Evolutionary conservation across 2,113 vertebrate species (phyloP), one percentile per base, ranked within the genome.

Genomic region (Ailurus styani): DNA sequence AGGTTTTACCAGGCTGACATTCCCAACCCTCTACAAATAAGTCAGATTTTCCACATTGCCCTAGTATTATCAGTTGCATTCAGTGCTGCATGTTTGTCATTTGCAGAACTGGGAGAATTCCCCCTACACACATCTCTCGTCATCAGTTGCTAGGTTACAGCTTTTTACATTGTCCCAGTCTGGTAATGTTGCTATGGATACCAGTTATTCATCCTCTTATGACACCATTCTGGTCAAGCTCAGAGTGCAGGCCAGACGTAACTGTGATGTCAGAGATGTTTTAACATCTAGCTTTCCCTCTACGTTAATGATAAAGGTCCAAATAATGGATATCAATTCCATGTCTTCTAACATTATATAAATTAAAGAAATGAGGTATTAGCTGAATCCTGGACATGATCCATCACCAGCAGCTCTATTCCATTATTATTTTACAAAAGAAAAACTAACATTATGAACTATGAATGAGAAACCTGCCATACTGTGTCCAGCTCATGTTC

Each of bases 121-220:
- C 95, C 97, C 60, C 23, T 93, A 34, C 54, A 92, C 57, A 91
- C 55, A 96, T 87, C 89, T 93, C 81, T 97, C 68, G 10, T 98
- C 40, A 70, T 91, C 34, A 3, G 96, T 98, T 98, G 98, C 98
- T 98, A 97, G 95, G 96, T 93, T 98, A 97, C 97, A 54, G 92
- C 92, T 68, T 98, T 90, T 97, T 96, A 37, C 83, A 84, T 79
- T 15, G 96, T 97, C 97, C 98, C 88, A 78, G 93, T 97, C 97
- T 72, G 97, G 93, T 93, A 96, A 78, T 70, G 98, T 99, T 98
- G 97, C 99, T 90, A 93, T 98, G 96, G 98, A 93, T 96, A 99
- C 98, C 52, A 90, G 10, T 98, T 97, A 96, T 97, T 97, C 70
- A 89, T 82, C 68, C 54, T 96, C 96, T 79, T 84, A 15, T 97